Base-by-base conservation (phyloP, 2,888 invertebrate species). In the Drosophila phalerata region DNA sequence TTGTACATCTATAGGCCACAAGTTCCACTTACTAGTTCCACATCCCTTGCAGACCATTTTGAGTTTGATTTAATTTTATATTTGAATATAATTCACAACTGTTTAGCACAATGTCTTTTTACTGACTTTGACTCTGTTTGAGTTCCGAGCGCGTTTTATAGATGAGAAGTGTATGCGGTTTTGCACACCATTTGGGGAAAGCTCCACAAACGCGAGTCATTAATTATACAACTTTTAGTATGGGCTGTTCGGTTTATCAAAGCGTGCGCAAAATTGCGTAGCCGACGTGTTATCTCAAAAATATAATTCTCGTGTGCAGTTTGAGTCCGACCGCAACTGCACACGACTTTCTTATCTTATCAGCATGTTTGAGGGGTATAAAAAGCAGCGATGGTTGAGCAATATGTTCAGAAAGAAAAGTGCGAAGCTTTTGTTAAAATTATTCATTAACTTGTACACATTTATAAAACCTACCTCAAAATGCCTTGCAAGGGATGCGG, bases 401-500 rank as follows among this genome's bases (percentile, higher is more conserved):
- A 38, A 22, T 22, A 37, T 5, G 40, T 68, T 51, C 40, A 81
- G 19, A 66, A 28, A 47, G 15, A n/a, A 28, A 30, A 25, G 43
- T 43, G 51, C 55, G 43, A 49, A 52, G 48, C 34, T 45, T 62
- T 32, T 9, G 38, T 25, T 28, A 4, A 43, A 9, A 34, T 25
- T 55, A 15, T 1, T 19, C n/a, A 1, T 37, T n/a, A 6, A 43
- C 15, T 34, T 47, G 5, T 25, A 25, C n/a, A 19, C 13, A 10
- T 8, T 37, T 11, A 22, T 25, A 17, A 38, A 48, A 56, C 28
- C 11, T n/a, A 53, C 49, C 10, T n/a, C 30, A 83, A 77, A 53
- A 89, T 90, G 90, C 81, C 77, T 71, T 90, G 90, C 81, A 87
- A 88, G 64, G 85, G 85, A 77, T 90, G 90, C 79, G 83, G 73